Conservation (phyloP, 64 coral and sea anemone species). For the Montipora efflorescens region DNA sequence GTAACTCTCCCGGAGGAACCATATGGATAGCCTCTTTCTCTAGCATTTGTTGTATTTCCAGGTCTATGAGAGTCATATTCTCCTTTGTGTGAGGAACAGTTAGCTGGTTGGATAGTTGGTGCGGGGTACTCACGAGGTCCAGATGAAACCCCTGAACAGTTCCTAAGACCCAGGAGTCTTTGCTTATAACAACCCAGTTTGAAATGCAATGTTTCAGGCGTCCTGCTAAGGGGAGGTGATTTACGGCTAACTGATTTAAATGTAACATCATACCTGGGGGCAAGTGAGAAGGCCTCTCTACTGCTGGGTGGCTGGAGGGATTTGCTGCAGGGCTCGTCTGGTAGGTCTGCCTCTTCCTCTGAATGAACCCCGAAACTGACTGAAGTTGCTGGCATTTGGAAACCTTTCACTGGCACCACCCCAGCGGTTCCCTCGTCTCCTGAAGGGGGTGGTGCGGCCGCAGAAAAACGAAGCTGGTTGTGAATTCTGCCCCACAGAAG, state of each 20-base stretch:
- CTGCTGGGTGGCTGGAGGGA: constrained; percentile 30
- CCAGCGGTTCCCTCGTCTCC: neutral
- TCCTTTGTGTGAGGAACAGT: constrained; percentile 52
- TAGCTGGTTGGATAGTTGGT: neutral
- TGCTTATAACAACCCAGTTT: constrained; percentile 60
- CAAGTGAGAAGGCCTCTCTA: constrained; percentile 23
- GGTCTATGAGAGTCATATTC: constrained; percentile 42
- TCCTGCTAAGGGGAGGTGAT: constrained; percentile 32
- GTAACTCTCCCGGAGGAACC: constrained; percentile 27
- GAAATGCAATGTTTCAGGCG: constrained; percentile 57
- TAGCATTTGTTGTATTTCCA: constrained; percentile 62
- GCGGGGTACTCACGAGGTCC: constrained; percentile 33
- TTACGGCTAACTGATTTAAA: constrained; percentile 44
- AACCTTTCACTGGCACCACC: constrained; percentile 27
- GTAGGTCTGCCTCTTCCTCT: constrained; percentile 1
- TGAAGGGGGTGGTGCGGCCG: constrained; percentile 32
- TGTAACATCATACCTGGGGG: constrained; percentile 35
- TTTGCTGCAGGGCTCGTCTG: constrained; percentile 24
- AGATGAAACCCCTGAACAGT: constrained; percentile 57
- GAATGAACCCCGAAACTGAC: constrained; percentile 15
- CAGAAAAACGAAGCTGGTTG: constrained; percentile 21
- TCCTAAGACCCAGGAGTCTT: constrained; percentile 56
- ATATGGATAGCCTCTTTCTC: constrained; percentile 69
- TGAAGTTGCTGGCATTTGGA: neutral
- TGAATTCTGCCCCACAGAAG: constrained; percentile 51